phyloP scores from a whole-genome alignment of 2,888 invertebrate genomes.

The Hedya salicella region DNA sequence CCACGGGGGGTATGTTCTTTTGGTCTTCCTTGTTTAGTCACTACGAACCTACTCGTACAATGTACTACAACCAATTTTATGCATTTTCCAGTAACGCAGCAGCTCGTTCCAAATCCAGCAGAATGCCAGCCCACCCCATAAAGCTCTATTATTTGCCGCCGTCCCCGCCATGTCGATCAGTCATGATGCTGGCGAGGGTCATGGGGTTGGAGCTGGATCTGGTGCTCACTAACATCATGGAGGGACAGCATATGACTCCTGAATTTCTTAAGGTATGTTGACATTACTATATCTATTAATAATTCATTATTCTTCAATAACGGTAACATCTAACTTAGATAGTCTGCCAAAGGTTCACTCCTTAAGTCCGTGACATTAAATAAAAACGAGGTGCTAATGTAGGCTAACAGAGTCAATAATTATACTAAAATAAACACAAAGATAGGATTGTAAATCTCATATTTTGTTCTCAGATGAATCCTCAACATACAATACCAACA shows the following conservation, averaged over 20 bases:
- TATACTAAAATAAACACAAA: too few species aligned
- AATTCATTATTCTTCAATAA: too few species aligned
- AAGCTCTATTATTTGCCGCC: slow-evolving; percentile 87
- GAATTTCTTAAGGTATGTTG: slow-evolving; percentile 86
- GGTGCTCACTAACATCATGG: slow-evolving; percentile 83
- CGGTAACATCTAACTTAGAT: too few species aligned
- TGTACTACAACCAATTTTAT: background rate
- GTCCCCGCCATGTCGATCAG: slow-evolving; percentile 87
- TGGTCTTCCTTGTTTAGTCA: too few species aligned
- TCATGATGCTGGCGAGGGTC: slow-evolving; percentile 86
- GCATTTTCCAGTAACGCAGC: slow-evolving; percentile 69
- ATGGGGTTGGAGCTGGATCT: slow-evolving; percentile 87
- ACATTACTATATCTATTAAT: background rate
- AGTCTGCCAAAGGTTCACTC: too few species aligned
- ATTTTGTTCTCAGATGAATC: slow-evolving; percentile 85
- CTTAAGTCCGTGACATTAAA: too few species aligned
- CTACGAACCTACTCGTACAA: too few species aligned
- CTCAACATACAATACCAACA: slow-evolving; percentile 89
- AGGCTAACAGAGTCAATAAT: too few species aligned
- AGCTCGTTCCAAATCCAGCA: slow-evolving; percentile 70
- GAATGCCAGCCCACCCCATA: slow-evolving; percentile 75
- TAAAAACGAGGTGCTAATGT: too few species aligned
- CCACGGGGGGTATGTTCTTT: too few species aligned
- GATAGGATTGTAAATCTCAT: slow-evolving; percentile 24
- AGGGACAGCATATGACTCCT: slow-evolving; percentile 86